Evolutionary conservation across 2,113 vertebrate species (phyloP), one percentile per base, ranked within the genome.

Genomic region (Siphamia tubifer): DNA sequence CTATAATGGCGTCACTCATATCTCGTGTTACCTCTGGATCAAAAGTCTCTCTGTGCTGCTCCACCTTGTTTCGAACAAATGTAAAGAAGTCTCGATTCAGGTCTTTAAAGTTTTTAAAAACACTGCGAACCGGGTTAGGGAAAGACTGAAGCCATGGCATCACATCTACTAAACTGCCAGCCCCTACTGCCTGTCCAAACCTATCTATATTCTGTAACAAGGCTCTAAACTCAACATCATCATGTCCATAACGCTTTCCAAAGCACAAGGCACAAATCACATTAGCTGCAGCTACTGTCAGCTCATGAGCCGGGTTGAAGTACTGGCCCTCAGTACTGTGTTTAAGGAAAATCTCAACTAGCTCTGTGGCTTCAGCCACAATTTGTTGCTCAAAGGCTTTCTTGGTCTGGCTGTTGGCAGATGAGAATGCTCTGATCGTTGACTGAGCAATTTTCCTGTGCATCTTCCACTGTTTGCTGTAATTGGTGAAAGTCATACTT

Each of bases 131-230:
- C 0, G 94, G 94, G 80, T 95, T 96, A 12, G 94, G 94, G 67
- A 95, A 95, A 43, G 34, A 63, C 69, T 91, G 92, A 13, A 95
- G 90, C 94, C 94, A 96, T 2, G 94, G 94, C 91, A 96, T 90
- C 27, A 93, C 88, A 2, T 95, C 94, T 19, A 95, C 93, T 78
- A 95, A 13, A 68, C 94, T 95, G 31, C 94, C 94, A 0, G 94
- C 94, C 3, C 94, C 93, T 11, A 95, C 90, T 0, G 92, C 92
- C 82, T 93, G 68, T 9, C 94, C 91, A 36, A 95, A 96, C 75
- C 76, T 70, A 25, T 93, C 75, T 1, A 87, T 58, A 2, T 68
- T 88, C 16, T 75, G 55, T 17, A 95, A 61, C 66, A 95, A 85
- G 0, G 85, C 74, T 74, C 82, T 70, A 49, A 96, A 95, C 89